Base-by-base conservation (phyloP, 2,888 invertebrate genomes). In the Catocala fraxini region DNA sequence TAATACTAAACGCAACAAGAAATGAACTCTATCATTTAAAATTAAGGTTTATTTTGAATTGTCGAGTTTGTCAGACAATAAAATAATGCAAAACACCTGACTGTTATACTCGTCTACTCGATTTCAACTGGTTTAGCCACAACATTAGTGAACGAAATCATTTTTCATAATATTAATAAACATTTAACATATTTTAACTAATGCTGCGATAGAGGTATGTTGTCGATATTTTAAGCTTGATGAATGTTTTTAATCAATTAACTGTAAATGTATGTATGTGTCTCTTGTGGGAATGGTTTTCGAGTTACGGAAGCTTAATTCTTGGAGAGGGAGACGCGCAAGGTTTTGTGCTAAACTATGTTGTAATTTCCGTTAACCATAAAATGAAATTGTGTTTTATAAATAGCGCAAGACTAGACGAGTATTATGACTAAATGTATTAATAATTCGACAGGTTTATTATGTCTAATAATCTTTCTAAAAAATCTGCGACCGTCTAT, bases 71-170 rank as follows among this genome's bases (percentile, higher is more conserved):
- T 42, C 60, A 63, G 66, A 75, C 75, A 75, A 75, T 75, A 77
- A 79, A 79, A 77, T 77, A 63, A 74, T 74, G 70, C 71, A 72
- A 77, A 73, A 68, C 71, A 70, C 72, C 70, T 67, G 67, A 73
- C 62, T 61, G 59, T 55, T 57, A 61, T 54, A 59, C 73, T 57
- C 74, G 72, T 66, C 59, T 54, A 53, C 54, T 65, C 25, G 71
- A 68, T 71, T 70, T 65, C 68, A 76, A 76, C 79, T 70, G 66
- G 77, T 77, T 75, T 72, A 48, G 33, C 60, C 51, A 63, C 63
- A 51, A 55, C 49, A 62, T 56, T 65, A 55, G 61, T 49, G 62
- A 56, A 63, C 12, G 34, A 57, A 61, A 62, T 65, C 6, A 60
- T 70, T 70, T 70, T 61, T 68, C 56, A 68, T 60, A 63, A 66